Conservation (phyloP, 2,888 invertebrate genomes). For the Cheilosia variabilis region DNA sequence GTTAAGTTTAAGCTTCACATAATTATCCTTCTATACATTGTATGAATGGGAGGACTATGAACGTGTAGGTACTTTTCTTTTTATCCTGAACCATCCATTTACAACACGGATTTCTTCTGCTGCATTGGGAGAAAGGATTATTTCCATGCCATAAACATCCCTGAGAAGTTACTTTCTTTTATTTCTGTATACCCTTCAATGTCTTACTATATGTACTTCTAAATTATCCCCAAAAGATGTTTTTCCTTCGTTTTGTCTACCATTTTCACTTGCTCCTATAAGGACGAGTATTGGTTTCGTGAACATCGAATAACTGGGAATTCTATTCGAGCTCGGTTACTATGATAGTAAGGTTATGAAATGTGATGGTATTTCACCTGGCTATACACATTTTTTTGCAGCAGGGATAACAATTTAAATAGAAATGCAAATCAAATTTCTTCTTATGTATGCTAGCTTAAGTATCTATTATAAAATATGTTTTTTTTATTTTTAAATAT, state of each 20-base stretch:
- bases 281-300: no score
- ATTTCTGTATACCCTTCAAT: not conserved
- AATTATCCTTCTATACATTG: not conserved
- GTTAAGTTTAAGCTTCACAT: not conserved
- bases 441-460: no score
- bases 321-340: no score
- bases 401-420: no score
- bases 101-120: not conserved
- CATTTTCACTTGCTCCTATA: not conserved
- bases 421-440: no score
- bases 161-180: not conserved
- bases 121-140: conserved; percentile 9
- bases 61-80: not conserved
- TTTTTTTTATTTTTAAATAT: no score
- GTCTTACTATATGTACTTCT: not conserved
- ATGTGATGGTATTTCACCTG: no score
- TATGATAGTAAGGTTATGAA: no score
- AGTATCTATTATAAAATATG: no score
- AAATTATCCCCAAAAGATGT: not conserved
- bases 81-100: not conserved
- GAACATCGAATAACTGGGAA: no score
- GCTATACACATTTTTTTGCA: no score
- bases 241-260: not conserved
- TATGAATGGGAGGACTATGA: not conserved
- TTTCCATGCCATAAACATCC: conserved; percentile 11